Evolutionary conservation across 2,888 invertebrate species (phyloP).

Genomic region (Exephanes ischioxanthus): DNA sequence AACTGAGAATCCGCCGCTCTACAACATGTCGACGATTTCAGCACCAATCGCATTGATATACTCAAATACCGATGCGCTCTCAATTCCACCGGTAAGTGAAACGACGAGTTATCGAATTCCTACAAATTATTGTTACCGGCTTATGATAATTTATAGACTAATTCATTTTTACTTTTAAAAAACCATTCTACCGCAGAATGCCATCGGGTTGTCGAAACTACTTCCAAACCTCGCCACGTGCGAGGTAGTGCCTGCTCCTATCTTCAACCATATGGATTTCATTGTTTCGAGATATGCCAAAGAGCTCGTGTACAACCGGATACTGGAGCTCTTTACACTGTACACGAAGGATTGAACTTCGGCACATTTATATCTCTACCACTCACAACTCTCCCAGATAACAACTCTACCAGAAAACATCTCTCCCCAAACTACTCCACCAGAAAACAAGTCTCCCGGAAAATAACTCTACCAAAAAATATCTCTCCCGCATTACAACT

Average conservation of each 20-base stretch:
- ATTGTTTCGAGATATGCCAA: neutral
- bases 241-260: neutral
- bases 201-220: conserved; percentile 3
- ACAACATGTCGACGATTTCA: conserved; percentile 68
- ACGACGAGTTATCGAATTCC: neutral
- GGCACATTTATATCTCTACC: no score
- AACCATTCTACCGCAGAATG: neutral
- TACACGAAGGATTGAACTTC: neutral
- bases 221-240: neutral
- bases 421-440: no score
- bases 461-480: no score
- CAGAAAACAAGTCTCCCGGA: no score
- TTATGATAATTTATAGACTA: conserved; percentile 30
- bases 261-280: neutral
- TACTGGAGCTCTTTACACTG: neutral
- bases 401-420: no score
- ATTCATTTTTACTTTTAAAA: neutral
- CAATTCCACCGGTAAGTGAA: conserved; percentile 28
- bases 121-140: neutral
- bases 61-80: conserved; percentile 68
- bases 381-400: no score
- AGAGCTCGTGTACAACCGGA: neutral
- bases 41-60: conserved; percentile 71
- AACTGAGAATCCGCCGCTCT: conserved; percentile 58
- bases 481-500: no score